phyloP scores from a whole-genome alignment of 2,797 vertebrate genomes.

The Enteromius radiatus region DNA sequence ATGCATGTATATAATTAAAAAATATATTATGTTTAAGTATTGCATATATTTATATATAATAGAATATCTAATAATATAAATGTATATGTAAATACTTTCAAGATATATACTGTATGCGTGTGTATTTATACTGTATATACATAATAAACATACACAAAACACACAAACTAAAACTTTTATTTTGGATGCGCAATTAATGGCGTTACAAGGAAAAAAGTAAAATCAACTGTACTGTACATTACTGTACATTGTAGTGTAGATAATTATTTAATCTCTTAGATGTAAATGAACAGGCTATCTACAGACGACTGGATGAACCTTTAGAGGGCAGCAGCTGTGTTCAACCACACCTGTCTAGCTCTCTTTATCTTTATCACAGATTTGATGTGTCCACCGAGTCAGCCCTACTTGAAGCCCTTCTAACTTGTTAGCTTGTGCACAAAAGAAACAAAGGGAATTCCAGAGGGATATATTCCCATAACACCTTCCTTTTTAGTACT shows the following conservation, averaged over 20 bases:
- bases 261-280: background rate
- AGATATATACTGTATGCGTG: too few relatives aligned
- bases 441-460: conserved; percentile 3
- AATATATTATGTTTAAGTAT: too few relatives aligned
- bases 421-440: conserved; percentile 13
- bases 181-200: too few relatives aligned
- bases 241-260: background rate
- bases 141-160: too few relatives aligned
- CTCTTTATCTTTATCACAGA: background rate
- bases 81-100: too few relatives aligned
- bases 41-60: too few relatives aligned
- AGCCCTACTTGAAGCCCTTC: background rate
- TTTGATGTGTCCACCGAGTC: conserved; percentile 66
- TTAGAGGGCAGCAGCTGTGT: conserved; percentile 41
- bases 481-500: background rate
- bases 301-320: conserved; percentile 16
- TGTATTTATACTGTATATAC: too few relatives aligned
- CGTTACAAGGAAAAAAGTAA: too few relatives aligned
- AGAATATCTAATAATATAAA: too few relatives aligned
- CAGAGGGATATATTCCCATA: conserved; percentile 15
- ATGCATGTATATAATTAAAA: too few relatives aligned
- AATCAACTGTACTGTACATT: too few relatives aligned
- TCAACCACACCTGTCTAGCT: conserved; percentile 6
- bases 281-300: background rate
- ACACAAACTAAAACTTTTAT: too few relatives aligned